A percentile compares a stretch with the other conserved stretches of the same genome.
phyloP scores from a whole-genome alignment of 2,113 vertebrate genomes.

The Amia ocellicauda region DNA sequence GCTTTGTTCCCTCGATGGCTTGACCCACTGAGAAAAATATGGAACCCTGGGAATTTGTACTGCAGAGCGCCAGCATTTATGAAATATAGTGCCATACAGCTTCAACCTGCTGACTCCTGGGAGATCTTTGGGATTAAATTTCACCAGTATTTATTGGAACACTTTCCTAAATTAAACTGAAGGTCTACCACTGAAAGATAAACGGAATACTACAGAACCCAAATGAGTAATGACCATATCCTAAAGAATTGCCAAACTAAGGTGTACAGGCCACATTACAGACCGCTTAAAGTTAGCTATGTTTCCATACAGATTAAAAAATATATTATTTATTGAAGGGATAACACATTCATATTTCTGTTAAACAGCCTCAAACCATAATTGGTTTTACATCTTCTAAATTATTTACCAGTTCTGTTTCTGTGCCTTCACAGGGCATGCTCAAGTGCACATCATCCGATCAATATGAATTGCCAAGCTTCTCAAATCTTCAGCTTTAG shows the following conservation, averaged over 20 bases:
- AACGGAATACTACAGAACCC: neutral
- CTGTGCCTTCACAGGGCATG: too few relatives aligned
- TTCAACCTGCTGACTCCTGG: conserved; percentile 64
- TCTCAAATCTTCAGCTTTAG: too few relatives aligned
- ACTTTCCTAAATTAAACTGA: neutral
- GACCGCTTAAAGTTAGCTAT: neutral
- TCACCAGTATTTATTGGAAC: conserved; percentile 1
- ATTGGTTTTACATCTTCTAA: too few relatives aligned
- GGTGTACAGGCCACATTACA: neutral
- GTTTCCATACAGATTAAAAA: too few relatives aligned
- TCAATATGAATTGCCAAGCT: too few relatives aligned
- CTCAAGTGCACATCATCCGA: too few relatives aligned
- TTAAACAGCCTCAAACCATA: too few relatives aligned
- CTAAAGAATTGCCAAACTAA: neutral
- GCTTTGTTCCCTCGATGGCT: conserved; percentile 91
- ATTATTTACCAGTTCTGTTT: too few relatives aligned
- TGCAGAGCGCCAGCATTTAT: conserved; percentile 59
- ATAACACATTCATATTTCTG: too few relatives aligned
- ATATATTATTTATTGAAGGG: too few relatives aligned
- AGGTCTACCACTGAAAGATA: neutral
- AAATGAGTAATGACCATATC: neutral
- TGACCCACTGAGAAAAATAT: conserved; percentile 73
- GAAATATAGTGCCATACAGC: conserved; percentile 54
- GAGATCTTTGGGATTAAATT: conserved; percentile 12
- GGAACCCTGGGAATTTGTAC: conserved; percentile 69